A percentile compares a stretch with the other conserved stretches of the same genome.
Conservation (phyloP, 2,888 invertebrate genomes). For the Himalopsyche tibetana region DNA sequence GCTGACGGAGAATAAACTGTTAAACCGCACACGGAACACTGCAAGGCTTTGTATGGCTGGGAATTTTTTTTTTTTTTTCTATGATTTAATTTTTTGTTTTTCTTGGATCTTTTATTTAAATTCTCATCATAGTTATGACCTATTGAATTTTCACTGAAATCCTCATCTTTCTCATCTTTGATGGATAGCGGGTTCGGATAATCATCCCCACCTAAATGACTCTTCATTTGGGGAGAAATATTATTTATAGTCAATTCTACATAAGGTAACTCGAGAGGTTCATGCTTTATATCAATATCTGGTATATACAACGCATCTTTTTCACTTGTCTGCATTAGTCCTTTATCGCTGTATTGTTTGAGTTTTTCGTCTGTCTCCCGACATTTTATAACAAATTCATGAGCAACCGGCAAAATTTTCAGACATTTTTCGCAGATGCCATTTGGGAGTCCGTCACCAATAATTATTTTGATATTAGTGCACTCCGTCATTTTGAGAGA, state of each 20-base stretch:
- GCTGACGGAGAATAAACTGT: constrained; percentile 46
- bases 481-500: constrained; percentile 52
- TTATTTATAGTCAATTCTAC: constrained; percentile 3
- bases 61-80: constrained; percentile 1
- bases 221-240: neutral
- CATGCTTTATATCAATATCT: neutral
- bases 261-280: neutral
- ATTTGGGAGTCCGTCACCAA: constrained; percentile 55
- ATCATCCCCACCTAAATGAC: neutral
- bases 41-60: neutral
- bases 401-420: constrained; percentile 49
- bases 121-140: neutral
- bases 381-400: constrained; percentile 58
- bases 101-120: neutral
- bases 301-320: neutral
- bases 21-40: constrained; percentile 53
- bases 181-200: neutral
- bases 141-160: neutral
- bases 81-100: neutral
- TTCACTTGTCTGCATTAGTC: neutral
- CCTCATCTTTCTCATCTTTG: neutral
- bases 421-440: constrained; percentile 54
- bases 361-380: constrained; percentile 52
- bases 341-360: neutral
- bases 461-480: constrained; percentile 49